These are phyloP conservation scores for Drymodes brunneopygia DNA, from an alignment of 2,113 vertebrate genomes.

Conservation along the genomic window DNA sequence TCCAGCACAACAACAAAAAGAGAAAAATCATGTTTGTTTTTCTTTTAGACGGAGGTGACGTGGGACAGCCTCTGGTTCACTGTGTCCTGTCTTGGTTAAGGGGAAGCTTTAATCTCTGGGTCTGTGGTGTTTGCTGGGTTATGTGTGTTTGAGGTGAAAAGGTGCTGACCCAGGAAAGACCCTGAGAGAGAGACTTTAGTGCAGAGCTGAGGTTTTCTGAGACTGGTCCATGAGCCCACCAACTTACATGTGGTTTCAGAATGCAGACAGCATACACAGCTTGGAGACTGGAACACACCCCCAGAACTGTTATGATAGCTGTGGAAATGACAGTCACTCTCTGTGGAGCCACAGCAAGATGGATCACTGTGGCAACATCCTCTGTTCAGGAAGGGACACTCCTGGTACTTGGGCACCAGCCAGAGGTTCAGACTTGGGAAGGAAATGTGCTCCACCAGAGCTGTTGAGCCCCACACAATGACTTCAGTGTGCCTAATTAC, in stretches of 20 bases:
- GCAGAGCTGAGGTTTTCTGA: constrained; percentile 1
- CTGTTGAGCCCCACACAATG: neutral
- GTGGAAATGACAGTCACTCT: neutral
- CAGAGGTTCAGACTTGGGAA: neutral
- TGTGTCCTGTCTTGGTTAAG: neutral
- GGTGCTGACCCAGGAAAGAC: neutral
- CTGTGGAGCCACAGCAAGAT: neutral
- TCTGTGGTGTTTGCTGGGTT: no score
- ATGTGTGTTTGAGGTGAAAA: neutral
- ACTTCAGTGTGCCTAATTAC: neutral
- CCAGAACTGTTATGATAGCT: neutral
- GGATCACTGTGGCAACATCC: neutral
- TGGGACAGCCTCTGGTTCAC: neutral
- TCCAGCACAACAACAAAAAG: neutral
- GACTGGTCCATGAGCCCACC: neutral
- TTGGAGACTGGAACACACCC: neutral
- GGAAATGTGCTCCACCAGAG: neutral
- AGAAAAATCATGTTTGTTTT: neutral
- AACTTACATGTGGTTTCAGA: constrained; percentile 19
- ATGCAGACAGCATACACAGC: neutral
- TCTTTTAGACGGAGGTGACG: neutral
- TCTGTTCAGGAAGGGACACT: neutral
- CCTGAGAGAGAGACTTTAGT: neutral
- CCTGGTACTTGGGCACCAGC: neutral
- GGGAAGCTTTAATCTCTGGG: neutral